Percentiles rank a stretch among this genome's conserved stretches.
Conservation (phyloP, 1,140 invertebrate species). For the Euura saliciscinereae region DNA sequence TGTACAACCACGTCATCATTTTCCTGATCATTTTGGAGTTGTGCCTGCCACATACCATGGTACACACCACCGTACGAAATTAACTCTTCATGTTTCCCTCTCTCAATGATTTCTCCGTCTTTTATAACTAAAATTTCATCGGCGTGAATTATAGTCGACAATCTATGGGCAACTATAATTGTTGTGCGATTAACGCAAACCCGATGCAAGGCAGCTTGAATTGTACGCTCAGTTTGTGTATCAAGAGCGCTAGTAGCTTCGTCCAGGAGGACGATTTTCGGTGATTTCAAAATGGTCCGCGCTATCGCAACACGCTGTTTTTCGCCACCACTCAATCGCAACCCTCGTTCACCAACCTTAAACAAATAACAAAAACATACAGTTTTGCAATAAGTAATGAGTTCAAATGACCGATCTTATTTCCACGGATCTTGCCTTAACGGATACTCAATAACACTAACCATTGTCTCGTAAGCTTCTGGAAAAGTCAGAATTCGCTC, state of each 20-base stretch:
- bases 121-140: constrained; percentile 91
- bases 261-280: constrained; percentile 85
- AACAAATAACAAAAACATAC: constrained; percentile 20
- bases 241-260: constrained; percentile 89
- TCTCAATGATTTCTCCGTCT: constrained; percentile 90
- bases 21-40: constrained; percentile 69
- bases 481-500: constrained; percentile 90
- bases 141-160: constrained; percentile 93
- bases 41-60: constrained; percentile 89
- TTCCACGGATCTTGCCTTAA: constrained; percentile 7
- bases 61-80: constrained; percentile 74
- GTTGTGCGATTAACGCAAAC: constrained; percentile 88
- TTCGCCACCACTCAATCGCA: constrained; percentile 86
- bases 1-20: neutral
- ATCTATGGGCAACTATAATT: constrained; percentile 89
- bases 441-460: constrained; percentile 9
- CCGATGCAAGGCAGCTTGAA: constrained; percentile 76
- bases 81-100: constrained; percentile 84
- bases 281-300: constrained; percentile 86
- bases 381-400: neutral
- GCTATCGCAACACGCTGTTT: constrained; percentile 95
- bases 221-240: constrained; percentile 84
- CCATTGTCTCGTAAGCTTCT: constrained; percentile 78
- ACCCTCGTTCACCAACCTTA: constrained; percentile 79
- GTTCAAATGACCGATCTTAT: constrained; percentile 5